Percentiles rank a stretch among this genome's conserved stretches.
Conservation (phyloP, 2,888 invertebrate genomes). For the Camponotus fellah region DNA sequence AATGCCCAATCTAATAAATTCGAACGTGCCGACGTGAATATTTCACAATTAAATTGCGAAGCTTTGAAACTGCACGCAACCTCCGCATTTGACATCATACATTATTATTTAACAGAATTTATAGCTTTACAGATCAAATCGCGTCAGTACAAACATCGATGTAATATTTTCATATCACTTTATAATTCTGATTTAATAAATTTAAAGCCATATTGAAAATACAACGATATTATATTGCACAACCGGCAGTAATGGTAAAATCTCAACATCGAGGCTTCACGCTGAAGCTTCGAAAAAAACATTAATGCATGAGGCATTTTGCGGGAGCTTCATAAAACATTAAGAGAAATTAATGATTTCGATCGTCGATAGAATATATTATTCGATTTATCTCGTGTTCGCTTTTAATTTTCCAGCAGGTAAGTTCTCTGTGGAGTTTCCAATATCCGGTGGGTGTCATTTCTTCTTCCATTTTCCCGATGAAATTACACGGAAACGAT, state of each 20-base stretch:
- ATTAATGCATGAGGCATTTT: background rate
- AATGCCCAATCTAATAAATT: slow-evolving; percentile 13
- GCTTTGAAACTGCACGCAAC: slow-evolving; percentile 36
- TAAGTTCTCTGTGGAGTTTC: slow-evolving; percentile 37
- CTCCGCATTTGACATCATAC: background rate
- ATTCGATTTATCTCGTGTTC: slow-evolving; percentile 31
- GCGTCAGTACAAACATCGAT: slow-evolving; percentile 7
- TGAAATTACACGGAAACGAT: slow-evolving; percentile 50
- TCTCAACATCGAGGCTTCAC: background rate
- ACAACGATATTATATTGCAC: slow-evolving; percentile 33
- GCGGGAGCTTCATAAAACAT: background rate
- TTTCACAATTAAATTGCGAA: slow-evolving; percentile 40
- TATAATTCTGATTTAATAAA: slow-evolving; percentile 35
- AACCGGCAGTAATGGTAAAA: slow-evolving; percentile 1
- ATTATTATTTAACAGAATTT: slow-evolving; percentile 5
- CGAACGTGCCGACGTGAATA: slow-evolving; percentile 14
- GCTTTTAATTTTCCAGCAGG: slow-evolving; percentile 46
- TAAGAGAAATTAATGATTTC: slow-evolving; percentile 6
- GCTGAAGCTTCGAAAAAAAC: background rate
- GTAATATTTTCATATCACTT: slow-evolving; percentile 35
- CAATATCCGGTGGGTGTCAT: slow-evolving; percentile 45
- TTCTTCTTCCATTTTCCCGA: slow-evolving; percentile 13
- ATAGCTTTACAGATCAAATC: slow-evolving; percentile 35
- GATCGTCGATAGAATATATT: background rate
- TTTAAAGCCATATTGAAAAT: slow-evolving; percentile 27